A percentile compares a stretch with the other conserved stretches of the same genome.
Conservation (phyloP, 2,888 invertebrate genomes). For the Sinohyriopsis cumingii region DNA sequence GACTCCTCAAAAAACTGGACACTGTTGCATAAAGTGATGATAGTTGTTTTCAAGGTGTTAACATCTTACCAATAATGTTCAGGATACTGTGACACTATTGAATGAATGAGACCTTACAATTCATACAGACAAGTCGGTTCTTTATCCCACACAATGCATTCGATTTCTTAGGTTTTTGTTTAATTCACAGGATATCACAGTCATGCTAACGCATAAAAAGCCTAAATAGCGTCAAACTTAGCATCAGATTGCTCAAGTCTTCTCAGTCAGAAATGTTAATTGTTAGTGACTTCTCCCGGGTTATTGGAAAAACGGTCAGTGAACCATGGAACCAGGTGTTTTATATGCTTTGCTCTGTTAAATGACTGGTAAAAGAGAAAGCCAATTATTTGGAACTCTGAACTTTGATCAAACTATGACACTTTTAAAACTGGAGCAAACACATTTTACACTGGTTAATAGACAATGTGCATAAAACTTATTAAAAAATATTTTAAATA, state of each 20-base stretch:
- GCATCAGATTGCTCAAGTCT: too few species aligned
- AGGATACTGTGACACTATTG: too few species aligned
- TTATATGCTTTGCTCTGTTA: constrained; percentile 15
- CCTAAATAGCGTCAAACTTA: too few species aligned
- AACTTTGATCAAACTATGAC: constrained; percentile 23
- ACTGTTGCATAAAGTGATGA: too few species aligned
- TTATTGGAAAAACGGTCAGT: constrained; percentile 18
- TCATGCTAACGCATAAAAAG: constrained; percentile 5
- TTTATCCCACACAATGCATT: constrained; percentile 11
- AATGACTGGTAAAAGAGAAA: constrained; percentile 18
- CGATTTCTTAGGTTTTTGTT: constrained; percentile 18
- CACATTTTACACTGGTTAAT: constrained; percentile 17
- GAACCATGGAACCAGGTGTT: constrained; percentile 13
- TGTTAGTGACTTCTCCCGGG: constrained; percentile 8
- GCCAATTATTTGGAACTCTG: background rate
- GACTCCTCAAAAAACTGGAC: too few species aligned
- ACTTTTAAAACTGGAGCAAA: background rate
- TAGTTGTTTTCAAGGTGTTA: too few species aligned
- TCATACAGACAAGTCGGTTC: too few species aligned
- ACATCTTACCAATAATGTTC: too few species aligned
- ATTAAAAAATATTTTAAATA: too few species aligned
- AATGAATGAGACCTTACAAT: too few species aligned
- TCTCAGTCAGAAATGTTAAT: background rate
- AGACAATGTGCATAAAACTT: background rate
- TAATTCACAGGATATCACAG: constrained; percentile 21